Base-by-base conservation (phyloP, 2,888 invertebrate species). In the Ecliptopera silaceata region DNA sequence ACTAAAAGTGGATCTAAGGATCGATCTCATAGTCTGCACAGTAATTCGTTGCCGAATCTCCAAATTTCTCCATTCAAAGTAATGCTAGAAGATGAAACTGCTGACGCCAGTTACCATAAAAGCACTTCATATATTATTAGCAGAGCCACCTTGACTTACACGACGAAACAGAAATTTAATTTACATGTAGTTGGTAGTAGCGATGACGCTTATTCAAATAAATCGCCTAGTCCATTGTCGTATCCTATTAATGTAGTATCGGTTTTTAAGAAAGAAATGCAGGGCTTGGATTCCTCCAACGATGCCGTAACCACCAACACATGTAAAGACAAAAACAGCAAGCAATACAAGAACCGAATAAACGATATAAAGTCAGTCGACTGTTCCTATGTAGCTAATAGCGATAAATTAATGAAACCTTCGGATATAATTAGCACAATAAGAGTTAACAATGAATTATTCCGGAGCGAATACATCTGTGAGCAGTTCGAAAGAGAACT, bases 401-500 rank as follows among this genome's bases (percentile, higher is more conserved):
- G 69, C 54, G 69, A 68, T 71, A 84, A 85, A 79, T 82, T 90
- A 77, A 78, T 85, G 61, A 91, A 90, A 70, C 91, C 90, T 31
- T 90, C 90, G 0, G 88, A 90, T 65, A 79, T 90, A 76, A 90
- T 91, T 73, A 85, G 83, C 66, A 78, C 84, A 78, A 86, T 90
- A 72, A 80, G 77, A 70, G 73, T 84, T 70, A 82, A 82, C 71
- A 80, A 74, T 54, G 74, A 74, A 45, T 65, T 87, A 61, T 74
- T 87, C 65, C 83, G 79, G 60, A 80, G 72, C 48, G 86, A 86
- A 68, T 84, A 77, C 66, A 79, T 87, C 31, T 82, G 84, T 64
- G 88, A 88, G 62, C 88, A 91, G 75, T 91, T 91, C 68, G 83
- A 89, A 64, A 75, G 84, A 34, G 91, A 91, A 69, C 82, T 91